A percentile compares a stretch with the other conserved stretches of the same genome.
Conservation (phyloP, 1,140 invertebrate species). For the Anastatus disparis region DNA sequence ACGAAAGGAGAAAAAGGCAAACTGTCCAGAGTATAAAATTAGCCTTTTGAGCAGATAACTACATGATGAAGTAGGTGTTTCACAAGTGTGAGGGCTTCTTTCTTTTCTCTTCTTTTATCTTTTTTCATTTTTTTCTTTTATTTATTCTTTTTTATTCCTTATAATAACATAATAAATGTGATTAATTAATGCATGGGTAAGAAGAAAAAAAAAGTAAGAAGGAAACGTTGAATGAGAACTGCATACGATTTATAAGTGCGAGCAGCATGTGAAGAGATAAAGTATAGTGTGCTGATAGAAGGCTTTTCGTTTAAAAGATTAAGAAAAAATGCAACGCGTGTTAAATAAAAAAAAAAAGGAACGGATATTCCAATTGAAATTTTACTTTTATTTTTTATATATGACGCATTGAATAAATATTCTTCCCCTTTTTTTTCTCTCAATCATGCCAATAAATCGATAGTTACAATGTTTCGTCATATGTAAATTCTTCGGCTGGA, state of each 20-base stretch:
- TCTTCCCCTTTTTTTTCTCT: no score
- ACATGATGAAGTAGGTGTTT: conserved; percentile 34
- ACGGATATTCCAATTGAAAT: no score
- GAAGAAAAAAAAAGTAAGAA: background rate
- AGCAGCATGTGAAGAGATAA: background rate
- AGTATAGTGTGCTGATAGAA: background rate
- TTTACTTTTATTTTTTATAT: no score
- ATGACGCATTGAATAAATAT: no score
- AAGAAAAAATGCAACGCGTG: no score
- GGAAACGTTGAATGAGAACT: no score
- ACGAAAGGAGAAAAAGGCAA: conserved; percentile 16
- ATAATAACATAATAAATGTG: conserved; percentile 34
- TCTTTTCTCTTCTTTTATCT: conserved; percentile 9
- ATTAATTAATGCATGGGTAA: conserved; percentile 28
- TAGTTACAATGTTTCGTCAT: no score
- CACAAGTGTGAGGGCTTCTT: background rate
- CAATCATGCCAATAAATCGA: no score
- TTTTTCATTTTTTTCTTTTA: conserved; percentile 2
- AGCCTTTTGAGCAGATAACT: conserved; percentile 33
- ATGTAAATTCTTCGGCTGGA: no score
- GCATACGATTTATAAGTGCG: conserved; percentile 2
- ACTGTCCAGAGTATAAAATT: conserved; percentile 26
- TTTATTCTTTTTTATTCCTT: no score
- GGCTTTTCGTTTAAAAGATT: no score
- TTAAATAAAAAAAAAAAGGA: no score